Conservation (phyloP, 1,140 invertebrate species). For the Anoplophora glabripennis region DNA sequence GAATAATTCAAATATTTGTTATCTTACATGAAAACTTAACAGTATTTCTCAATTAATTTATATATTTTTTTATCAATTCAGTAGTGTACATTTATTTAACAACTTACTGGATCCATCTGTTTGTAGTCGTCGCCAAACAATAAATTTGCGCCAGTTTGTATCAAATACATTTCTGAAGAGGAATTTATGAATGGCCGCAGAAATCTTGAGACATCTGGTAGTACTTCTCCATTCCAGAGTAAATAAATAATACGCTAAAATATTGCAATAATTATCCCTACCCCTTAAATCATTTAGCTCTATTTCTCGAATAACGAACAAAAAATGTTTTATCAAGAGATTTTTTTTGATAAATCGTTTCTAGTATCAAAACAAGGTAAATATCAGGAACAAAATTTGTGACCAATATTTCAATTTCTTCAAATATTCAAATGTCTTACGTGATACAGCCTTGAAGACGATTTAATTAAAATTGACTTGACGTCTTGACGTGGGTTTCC, state of each 20-base stretch:
- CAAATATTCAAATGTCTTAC: no score
- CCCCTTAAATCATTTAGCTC: no score
- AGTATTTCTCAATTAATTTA: no score
- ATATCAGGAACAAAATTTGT: no score
- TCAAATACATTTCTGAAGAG: conserved; percentile 1
- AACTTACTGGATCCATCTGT: conserved; percentile 13
- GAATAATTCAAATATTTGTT: not conserved
- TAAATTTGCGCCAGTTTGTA: conserved; percentile 4
- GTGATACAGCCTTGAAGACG: no score
- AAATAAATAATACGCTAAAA: conserved; percentile 1
- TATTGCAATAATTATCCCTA: not conserved
- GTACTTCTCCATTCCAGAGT: conserved; percentile 6
- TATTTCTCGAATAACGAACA: not conserved
- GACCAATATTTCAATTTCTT: no score
- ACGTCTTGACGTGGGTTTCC: no score
- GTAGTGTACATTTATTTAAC: not conserved
- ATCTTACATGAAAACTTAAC: no score
- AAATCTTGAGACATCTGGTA: conserved; percentile 1
- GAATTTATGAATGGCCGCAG: not conserved
- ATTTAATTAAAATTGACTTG: no score
- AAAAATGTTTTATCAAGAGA: not conserved
- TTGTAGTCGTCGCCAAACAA: conserved; percentile 9
- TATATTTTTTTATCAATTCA: not conserved
- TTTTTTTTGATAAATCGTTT: not conserved
- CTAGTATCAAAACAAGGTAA: not conserved